phyloP scores from a whole-genome alignment of 2,113 vertebrate species.

The cattle (Bos taurus) region DNA sequence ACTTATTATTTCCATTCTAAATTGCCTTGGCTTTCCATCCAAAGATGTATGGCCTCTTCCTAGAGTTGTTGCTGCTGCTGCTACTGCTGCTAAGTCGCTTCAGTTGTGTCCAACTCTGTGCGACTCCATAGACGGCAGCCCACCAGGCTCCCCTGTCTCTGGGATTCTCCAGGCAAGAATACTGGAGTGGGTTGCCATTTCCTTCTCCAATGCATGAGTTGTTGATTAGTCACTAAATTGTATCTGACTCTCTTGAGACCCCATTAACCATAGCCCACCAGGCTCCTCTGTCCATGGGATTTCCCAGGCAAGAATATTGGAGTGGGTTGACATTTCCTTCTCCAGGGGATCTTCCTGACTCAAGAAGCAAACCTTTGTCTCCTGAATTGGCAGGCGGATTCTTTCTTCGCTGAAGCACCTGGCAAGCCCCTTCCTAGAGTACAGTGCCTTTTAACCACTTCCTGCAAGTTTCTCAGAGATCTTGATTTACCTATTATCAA shows the following conservation, averaged over 20 bases:
- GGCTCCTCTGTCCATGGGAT: neutral
- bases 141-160: no score
- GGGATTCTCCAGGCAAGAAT: no score
- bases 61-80: neutral
- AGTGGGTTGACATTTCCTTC: neutral
- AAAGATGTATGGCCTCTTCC: neutral
- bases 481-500: neutral
- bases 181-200: no score
- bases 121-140: no score
- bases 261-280: neutral
- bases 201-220: neutral
- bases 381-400: neutral
- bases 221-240: neutral
- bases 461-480: neutral
- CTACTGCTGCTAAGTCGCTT: no score
- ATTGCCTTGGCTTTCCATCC: constrained; percentile 31
- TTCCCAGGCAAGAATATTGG: neutral
- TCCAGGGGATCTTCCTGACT: neutral
- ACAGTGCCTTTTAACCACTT: neutral
- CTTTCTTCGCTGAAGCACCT: neutral
- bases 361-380: neutral
- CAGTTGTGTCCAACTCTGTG: no score
- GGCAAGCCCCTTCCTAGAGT: neutral
- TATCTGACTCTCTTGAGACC: neutral
- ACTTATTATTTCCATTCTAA: neutral